Percentiles rank a stretch among this genome's conserved stretches.
Conservation (phyloP, 2,113 vertebrate species). For the Spea multiplicata region DNA sequence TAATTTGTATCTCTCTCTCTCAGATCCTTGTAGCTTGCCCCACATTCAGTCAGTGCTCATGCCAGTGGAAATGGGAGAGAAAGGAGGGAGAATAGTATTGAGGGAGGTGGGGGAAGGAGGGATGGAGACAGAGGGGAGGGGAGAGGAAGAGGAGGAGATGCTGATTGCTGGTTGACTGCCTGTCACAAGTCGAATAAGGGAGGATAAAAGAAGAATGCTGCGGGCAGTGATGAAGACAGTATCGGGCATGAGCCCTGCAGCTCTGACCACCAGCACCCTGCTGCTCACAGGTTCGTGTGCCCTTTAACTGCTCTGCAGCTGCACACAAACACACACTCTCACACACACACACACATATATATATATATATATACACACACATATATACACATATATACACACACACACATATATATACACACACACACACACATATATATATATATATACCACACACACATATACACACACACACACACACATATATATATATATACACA, state of each 20-base stretch:
- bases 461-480: background rate
- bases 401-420: background rate
- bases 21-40: background rate
- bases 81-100: background rate
- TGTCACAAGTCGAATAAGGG: conserved; percentile 1
- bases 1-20: background rate
- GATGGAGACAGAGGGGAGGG: conserved; percentile 10
- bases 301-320: background rate
- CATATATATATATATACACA: background rate
- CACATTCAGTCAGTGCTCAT: conserved; percentile 2
- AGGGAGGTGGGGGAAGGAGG: conserved; percentile 31
- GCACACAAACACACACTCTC: background rate
- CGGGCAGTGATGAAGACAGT: background rate
- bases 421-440: background rate
- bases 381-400: background rate
- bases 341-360: background rate
- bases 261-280: conserved; percentile 10
- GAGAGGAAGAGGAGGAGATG: conserved; percentile 30
- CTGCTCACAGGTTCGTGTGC: conserved; percentile 30
- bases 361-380: background rate
- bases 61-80: background rate
- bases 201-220: conserved; percentile 12
- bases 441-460: background rate
- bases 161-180: background rate
- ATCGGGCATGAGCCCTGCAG: conserved; percentile 17